Evolutionary conservation across 2,888 invertebrate genomes (phyloP).

Genomic region (Mythimna lalbum): DNA sequence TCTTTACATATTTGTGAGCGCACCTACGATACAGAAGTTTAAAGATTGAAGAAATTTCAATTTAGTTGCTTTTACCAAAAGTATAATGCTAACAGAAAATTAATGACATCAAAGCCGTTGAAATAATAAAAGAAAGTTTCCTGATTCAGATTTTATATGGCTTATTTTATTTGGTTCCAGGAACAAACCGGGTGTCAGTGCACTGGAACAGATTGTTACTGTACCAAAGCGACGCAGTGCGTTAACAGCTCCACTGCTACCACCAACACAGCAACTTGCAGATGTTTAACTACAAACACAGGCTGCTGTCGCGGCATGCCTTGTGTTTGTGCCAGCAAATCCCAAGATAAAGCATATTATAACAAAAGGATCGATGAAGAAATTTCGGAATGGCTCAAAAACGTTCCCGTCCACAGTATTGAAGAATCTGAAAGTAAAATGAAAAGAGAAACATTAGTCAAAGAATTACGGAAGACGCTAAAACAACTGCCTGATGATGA

Average conservation of each 20-base stretch:
- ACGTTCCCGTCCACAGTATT: conserved; percentile 68
- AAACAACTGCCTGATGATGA: conserved; percentile 56
- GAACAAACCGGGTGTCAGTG: conserved; percentile 33
- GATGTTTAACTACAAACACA: neutral
- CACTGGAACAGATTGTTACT: conserved; percentile 17
- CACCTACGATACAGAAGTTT: too few relatives aligned
- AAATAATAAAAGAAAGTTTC: neutral
- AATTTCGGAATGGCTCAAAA: conserved; percentile 68
- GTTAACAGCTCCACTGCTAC: neutral
- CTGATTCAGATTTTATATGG: neutral
- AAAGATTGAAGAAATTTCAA: too few relatives aligned
- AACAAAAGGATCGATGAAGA: conserved; percentile 55
- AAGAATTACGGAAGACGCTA: conserved; percentile 61
- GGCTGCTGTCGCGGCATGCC: conserved; percentile 20
- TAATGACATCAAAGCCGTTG: neutral
- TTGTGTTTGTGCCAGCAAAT: conserved; percentile 22
- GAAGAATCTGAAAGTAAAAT: conserved; percentile 60
- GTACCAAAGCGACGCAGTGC: conserved; percentile 38
- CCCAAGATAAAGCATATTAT: conserved; percentile 34
- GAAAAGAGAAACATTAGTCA: conserved; percentile 60
- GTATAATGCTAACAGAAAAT: neutral
- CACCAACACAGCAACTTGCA: conserved; percentile 9
- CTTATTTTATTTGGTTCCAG: conserved; percentile 2
- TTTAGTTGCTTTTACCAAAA: too few relatives aligned
- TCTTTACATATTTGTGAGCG: too few relatives aligned